Evolutionary conservation across 2,797 vertebrate genomes (phyloP).

Genomic region (Mycteria americana): DNA sequence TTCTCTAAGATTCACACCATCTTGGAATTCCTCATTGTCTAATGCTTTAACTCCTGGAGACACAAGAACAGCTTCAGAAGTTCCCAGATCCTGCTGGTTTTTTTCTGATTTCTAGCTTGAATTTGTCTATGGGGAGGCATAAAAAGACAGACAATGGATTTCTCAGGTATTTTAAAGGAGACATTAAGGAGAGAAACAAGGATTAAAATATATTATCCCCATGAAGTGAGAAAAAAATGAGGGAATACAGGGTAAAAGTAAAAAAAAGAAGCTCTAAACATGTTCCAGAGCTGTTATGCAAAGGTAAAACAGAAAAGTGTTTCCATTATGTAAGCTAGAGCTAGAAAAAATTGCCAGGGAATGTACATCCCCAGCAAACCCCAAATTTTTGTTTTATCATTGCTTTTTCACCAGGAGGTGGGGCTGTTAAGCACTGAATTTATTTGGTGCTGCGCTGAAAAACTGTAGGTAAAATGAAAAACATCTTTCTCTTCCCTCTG

Average conservation of each 20-base stretch:
- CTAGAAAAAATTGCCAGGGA: background rate
- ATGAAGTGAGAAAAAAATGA: background rate
- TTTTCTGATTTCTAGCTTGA: background rate
- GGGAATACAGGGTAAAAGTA: background rate
- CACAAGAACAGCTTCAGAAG: background rate
- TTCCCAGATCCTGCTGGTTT: background rate
- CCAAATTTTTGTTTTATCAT: background rate
- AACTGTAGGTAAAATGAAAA: background rate
- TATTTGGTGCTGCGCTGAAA: background rate
- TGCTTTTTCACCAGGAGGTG: conserved; percentile 60
- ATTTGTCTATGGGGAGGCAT: background rate
- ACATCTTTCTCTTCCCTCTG: background rate
- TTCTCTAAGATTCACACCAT: background rate
- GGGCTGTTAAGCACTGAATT: conserved; percentile 58
- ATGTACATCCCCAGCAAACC: background rate
- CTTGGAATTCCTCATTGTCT: background rate
- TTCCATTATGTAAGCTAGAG: background rate
- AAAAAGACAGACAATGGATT: background rate
- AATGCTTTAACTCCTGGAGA: background rate
- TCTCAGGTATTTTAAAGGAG: background rate
- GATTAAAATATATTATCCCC: background rate
- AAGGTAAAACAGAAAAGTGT: background rate
- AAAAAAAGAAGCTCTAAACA: background rate
- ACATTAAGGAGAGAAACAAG: background rate
- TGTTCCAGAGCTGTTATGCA: background rate